phyloP scores from a whole-genome alignment of 2,888 invertebrate genomes.

The Erebia epiphron region DNA sequence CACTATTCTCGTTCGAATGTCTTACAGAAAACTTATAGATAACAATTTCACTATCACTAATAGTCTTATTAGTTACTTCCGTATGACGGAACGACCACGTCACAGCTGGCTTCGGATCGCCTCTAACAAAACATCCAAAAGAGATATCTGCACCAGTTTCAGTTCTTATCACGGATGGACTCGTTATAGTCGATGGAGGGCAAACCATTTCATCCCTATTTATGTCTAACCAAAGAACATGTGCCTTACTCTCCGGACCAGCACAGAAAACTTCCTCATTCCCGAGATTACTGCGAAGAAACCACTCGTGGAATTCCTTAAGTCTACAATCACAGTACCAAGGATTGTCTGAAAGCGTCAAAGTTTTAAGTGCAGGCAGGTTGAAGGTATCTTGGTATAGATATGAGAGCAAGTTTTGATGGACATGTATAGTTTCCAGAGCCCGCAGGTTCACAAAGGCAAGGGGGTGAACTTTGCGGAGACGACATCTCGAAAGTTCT shows the following conservation, averaged over 20 bases:
- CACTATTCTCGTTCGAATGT: constrained; percentile 65
- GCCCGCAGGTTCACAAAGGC: constrained; percentile 89
- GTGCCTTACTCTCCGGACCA: constrained; percentile 86
- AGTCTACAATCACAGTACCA: constrained; percentile 96
- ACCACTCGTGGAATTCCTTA: constrained; percentile 92
- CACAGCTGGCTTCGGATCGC: constrained; percentile 91
- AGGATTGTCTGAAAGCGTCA: constrained; percentile 92
- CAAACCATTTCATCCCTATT: constrained; percentile 91
- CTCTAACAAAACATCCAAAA: constrained; percentile 90
- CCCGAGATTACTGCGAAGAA: constrained; percentile 89
- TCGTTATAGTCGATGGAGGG: constrained; percentile 86
- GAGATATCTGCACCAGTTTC: constrained; percentile 92
- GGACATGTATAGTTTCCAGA: constrained; percentile 92
- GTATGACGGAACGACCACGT: constrained; percentile 90
- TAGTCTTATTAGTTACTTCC: constrained; percentile 62
- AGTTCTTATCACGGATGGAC: constrained; percentile 84
- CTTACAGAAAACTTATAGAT: constrained; percentile 59
- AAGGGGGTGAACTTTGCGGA: constrained; percentile 87
- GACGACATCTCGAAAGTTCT: constrained; percentile 90
- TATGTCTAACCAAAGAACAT: constrained; percentile 89
- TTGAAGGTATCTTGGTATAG: constrained; percentile 80
- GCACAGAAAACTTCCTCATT: constrained; percentile 88
- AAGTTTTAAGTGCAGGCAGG: constrained; percentile 86
- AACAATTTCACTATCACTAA: constrained; percentile 61
- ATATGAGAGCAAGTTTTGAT: constrained; percentile 89